A percentile compares a stretch with the other conserved stretches of the same genome.
Evolutionary conservation across 2,797 vertebrate species (phyloP).

Genomic region (Neosilurus mollespiculum): DNA sequence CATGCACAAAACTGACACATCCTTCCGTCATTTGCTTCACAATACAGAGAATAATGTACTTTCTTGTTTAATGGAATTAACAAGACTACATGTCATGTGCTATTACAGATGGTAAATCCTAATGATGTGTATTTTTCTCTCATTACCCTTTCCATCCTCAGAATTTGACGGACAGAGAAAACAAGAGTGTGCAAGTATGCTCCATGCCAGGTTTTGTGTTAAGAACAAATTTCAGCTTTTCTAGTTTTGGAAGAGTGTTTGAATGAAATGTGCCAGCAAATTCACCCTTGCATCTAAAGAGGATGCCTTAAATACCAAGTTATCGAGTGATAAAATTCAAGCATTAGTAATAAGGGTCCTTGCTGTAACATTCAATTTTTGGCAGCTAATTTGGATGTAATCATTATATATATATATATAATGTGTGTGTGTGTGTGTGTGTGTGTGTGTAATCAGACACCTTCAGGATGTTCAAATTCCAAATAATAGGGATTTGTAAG

Average conservation of each 20-base stretch:
- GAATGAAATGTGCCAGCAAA: conserved; percentile 6
- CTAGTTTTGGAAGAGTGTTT: background rate
- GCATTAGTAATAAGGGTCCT: background rate
- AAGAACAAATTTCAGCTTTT: conserved; percentile 13
- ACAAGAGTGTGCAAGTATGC: background rate
- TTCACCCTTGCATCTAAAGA: background rate
- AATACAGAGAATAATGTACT: background rate
- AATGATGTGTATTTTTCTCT: background rate
- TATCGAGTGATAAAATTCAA: background rate
- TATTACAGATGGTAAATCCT: background rate
- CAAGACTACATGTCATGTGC: conserved; percentile 8
- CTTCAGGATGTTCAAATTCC: too few relatives aligned
- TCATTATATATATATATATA: too few relatives aligned
- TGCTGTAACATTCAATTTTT: background rate
- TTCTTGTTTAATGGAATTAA: conserved; percentile 30
- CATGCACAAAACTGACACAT: background rate
- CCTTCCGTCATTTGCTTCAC: conserved; percentile 25
- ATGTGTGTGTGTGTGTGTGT: too few relatives aligned
- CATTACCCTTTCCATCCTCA: background rate
- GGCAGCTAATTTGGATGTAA: background rate
- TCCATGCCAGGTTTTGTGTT: background rate
- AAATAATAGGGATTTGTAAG: too few relatives aligned
- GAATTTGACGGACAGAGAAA: conserved; percentile 20
- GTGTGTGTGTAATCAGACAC: too few relatives aligned
- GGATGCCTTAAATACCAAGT: background rate